These are phyloP conservation scores for Piscicola geometra DNA, from an alignment of 2,888 invertebrate genomes.

Conservation along the genomic window DNA sequence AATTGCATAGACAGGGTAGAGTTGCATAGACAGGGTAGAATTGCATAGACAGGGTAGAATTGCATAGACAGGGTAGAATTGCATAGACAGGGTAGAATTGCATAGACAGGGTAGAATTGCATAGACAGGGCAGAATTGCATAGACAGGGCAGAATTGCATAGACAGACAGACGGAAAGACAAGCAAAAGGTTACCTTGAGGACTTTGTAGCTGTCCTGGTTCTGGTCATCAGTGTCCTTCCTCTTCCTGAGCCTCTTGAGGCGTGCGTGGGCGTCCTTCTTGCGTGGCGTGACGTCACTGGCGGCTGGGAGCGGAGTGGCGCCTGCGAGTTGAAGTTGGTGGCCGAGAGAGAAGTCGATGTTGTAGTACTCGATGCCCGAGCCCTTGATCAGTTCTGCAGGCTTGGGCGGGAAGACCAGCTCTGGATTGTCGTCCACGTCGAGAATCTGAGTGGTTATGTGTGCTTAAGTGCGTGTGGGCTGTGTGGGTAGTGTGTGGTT, in stretches of 20 bases:
- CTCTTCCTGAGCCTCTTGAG: slow-evolving; percentile 59
- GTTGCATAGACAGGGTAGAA: no score
- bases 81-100: no score
- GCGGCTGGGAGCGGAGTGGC: slow-evolving; percentile 61
- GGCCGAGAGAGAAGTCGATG: slow-evolving; percentile 94
- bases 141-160: no score
- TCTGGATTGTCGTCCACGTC: slow-evolving; percentile 88
- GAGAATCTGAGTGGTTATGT: slow-evolving; percentile 61
- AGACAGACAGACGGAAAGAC: no score
- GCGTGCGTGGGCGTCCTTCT: slow-evolving; percentile 85
- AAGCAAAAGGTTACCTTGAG: slow-evolving; percentile 47
- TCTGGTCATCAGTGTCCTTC: slow-evolving; percentile 65
- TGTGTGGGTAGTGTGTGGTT: no score
- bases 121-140: no score
- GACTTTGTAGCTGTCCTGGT: slow-evolving; percentile 51
- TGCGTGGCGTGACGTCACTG: slow-evolving; percentile 43
- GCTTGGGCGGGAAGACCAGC: slow-evolving; percentile 94
- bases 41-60: no score
- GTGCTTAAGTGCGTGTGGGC: no score
- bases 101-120: no score
- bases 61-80: no score
- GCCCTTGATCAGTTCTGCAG: slow-evolving; percentile 69
- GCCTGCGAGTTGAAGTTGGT: slow-evolving; percentile 85
- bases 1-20: no score
- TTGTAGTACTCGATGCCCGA: slow-evolving; percentile 78